Conservation (phyloP, 2,113 vertebrate species). For the Lethenteron reissneri region DNA sequence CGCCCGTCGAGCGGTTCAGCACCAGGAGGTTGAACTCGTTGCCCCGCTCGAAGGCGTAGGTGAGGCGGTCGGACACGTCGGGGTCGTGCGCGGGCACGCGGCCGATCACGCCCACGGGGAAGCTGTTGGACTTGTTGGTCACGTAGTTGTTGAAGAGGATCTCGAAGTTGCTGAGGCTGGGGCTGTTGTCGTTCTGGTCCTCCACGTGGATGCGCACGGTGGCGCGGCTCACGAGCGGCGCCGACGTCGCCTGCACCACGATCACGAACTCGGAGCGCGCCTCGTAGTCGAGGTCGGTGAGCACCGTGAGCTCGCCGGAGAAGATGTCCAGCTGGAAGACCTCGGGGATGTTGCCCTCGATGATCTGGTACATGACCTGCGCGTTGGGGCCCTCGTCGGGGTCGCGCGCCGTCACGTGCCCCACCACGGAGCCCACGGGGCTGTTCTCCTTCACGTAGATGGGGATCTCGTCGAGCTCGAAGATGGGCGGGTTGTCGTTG, state of each 20-base stretch:
- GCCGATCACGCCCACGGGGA: conserved; percentile 73
- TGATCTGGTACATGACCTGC: conserved; percentile 96
- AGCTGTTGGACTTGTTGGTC: conserved; percentile 85
- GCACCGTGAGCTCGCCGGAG: conserved; percentile 82
- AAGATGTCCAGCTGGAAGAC: conserved; percentile 99
- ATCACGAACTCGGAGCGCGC: conserved; percentile 61
- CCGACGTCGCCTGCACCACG: conserved; percentile 89
- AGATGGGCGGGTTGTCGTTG: conserved; percentile 84
- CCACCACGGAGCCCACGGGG: conserved; percentile 74
- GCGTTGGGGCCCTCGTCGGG: conserved; percentile 82
- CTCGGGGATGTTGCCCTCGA: conserved; percentile 93
- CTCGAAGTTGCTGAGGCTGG: conserved; percentile 75
- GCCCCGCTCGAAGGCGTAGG: conserved; percentile 78
- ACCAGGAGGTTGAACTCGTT: conserved; percentile 84
- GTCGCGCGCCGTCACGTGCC: conserved; percentile 73
- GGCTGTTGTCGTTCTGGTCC: conserved; percentile 91
- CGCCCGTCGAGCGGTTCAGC: conserved; percentile 78
- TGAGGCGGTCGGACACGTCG: conserved; percentile 64
- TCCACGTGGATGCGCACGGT: conserved; percentile 60
- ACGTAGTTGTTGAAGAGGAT: conserved; percentile 98
- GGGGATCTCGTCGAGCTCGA: conserved; percentile 82
- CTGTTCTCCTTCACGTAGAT: conserved; percentile 89
- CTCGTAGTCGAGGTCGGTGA: conserved; percentile 92
- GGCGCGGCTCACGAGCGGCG: conserved; percentile 78
- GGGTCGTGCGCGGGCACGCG: conserved; percentile 78